phyloP scores from a whole-genome alignment of 1,140 invertebrate species.

The Steinernema feltiae region DNA sequence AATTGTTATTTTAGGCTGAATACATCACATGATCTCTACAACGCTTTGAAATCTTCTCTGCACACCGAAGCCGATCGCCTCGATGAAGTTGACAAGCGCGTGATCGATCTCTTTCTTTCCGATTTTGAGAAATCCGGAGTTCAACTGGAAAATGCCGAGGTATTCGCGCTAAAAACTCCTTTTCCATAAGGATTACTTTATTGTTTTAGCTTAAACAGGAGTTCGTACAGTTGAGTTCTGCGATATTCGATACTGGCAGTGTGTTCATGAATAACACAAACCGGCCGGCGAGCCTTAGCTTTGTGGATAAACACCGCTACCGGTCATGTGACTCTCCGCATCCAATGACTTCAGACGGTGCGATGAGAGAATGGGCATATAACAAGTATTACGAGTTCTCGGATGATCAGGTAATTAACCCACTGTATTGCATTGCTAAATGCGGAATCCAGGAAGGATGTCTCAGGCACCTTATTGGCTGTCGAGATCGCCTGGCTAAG shows the following conservation, averaged over 20 bases:
- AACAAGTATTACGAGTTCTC: constrained; percentile 28
- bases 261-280: constrained; percentile 7
- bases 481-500: constrained; percentile 43
- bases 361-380: constrained; percentile 26
- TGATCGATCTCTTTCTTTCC: constrained; percentile 31
- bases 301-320: constrained; percentile 2
- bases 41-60: constrained; percentile 31
- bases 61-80: constrained; percentile 22
- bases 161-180: constrained; percentile 9
- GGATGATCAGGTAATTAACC: constrained; percentile 21
- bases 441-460: constrained; percentile 34
- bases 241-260: constrained; percentile 32
- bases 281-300: not conserved
- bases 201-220: constrained; percentile 23
- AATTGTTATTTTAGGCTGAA: constrained; percentile 25
- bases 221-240: constrained; percentile 29
- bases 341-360: constrained; percentile 22
- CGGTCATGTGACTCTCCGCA: constrained; percentile 26
- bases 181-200: constrained; percentile 1
- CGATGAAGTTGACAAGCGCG: constrained; percentile 31
- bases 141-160: constrained; percentile 30
- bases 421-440: not conserved
- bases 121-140: constrained; percentile 39
- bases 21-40: constrained; percentile 32
- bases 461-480: constrained; percentile 33